Percentiles rank a stretch among this genome's conserved stretches.
These are phyloP conservation scores for Rhombomys opimus DNA, from an alignment of 2,113 vertebrate genomes.

Conservation along the genomic window DNA sequence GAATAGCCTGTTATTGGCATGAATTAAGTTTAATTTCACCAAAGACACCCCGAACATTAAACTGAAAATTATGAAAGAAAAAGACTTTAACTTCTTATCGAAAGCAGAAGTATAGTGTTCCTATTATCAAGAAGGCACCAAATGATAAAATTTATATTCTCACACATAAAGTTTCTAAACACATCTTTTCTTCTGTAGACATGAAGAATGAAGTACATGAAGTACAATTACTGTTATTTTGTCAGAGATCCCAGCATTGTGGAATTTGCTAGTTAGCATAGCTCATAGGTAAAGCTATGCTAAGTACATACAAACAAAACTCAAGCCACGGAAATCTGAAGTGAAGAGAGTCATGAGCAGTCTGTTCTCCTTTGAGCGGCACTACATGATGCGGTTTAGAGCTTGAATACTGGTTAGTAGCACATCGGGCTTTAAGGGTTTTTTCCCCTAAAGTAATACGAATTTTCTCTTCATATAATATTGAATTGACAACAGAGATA, in stretches of 20 bases:
- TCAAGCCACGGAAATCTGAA: not conserved
- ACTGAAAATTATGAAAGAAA: not conserved
- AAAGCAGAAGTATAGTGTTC: not conserved
- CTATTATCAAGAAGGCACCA: not conserved
- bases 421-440: not conserved
- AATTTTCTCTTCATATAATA: not conserved
- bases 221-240: not conserved
- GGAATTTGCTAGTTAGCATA: not conserved
- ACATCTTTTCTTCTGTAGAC: not conserved
- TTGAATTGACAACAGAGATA: not conserved
- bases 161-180: not conserved
- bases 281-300: not conserved
- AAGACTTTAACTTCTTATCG: not conserved
- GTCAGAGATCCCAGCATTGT: not conserved
- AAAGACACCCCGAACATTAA: not conserved
- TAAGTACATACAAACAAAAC: not conserved
- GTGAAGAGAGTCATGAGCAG: not conserved
- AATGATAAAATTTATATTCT: not conserved
- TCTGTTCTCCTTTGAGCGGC: not conserved
- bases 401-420: not conserved
- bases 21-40: not conserved
- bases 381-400: not conserved
- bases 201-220: no score
- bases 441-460: not conserved
- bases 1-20: not conserved